Base-by-base conservation (phyloP, 1,140 invertebrate genomes). In the Bombus consobrinus region DNA sequence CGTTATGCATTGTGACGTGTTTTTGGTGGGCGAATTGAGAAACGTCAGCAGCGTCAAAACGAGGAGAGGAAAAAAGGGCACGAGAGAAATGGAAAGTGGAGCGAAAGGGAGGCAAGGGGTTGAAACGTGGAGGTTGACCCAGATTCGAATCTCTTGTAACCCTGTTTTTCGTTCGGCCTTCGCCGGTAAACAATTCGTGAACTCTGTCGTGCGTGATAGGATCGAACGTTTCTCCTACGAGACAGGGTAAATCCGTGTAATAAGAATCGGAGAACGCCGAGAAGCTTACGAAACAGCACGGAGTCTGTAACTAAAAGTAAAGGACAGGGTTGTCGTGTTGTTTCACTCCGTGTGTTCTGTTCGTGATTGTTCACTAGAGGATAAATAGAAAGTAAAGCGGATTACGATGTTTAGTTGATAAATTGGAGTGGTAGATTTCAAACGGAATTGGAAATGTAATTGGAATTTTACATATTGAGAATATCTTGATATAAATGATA, bases 1-100 rank as follows among this genome's bases (percentile, higher is more conserved):
- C 87, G 76, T 89, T 89, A 89, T 89, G 79, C 84, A 89, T 89
- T 86, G 84, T 80, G 76, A 86, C 64, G 71, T 57, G 68, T 83
- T 86, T 68, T 39, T n/a, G 73, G 28, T 68, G 37, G 43, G 43
- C 73, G 87, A 76, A 75, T 89, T 75, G 71, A 64, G 80, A 80
- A 89, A 80, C 74, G 84, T 64, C 34, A 72, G 66, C 34, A 41
- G 15, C 2, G 62, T 28, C 32, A n/a, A 43, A 22, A 34, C 62
- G 6, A 15, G 6, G 15, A 66, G 64, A 66, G n/a, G 53, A 69
- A 79, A 59, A 77, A 39, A 47, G 10, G n/a, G 39, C 10, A 34
- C 28, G 37, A 76, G 71, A 25, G 84, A 39, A 75, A 78, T 62
- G 68, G 69, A 37, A 53, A 62, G 69, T 41, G 43, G 59, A 13